Base-by-base conservation (phyloP, 2,113 vertebrate genomes). In the Heterocephalus glaber region DNA sequence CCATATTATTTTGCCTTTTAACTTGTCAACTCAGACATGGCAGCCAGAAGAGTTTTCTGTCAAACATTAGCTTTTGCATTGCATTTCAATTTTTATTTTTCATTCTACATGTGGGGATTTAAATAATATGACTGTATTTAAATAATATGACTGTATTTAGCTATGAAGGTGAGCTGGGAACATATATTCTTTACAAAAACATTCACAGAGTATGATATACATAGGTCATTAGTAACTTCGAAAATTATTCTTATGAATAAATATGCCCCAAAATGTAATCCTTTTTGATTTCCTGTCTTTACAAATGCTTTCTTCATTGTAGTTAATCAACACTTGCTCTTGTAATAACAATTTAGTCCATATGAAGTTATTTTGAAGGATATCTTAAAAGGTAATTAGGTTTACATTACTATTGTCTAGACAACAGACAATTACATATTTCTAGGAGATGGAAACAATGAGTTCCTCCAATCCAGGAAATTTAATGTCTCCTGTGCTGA, bases 1-100 rank as follows among this genome's bases (percentile, higher is more conserved):
- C 95, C 84, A 95, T 96, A 96, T 97, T 87, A 97, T 96, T 97
- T 98, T 94, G 83, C 95, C 91, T 97, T 97, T 97, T 96, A 96
- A 90, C 96, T 95, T 98, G 95, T 97, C 92, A 97, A 56, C 74
- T 65, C 74, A 91, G 94, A 91, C 83, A 80, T 84, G 30, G 86
- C 65, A 82, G 72, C 56, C 68, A 84, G 83, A 81, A 86, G 89
- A 93, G 12, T 84, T 88, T 97, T 95, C 92, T 97, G 74, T 97
- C 96, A 96, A 94, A 94, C 47, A 90, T 95, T 92, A 93, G 61
- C 58, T 8, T 97, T 94, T 91, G 66, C 85, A 76, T 86, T 86
- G 83, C 89, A 90, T 94, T 94, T 82, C 8, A 52, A 28, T 60
- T 97, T 96, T 95, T 95, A 92, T 86, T 96, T 95, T 89, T 95